These are phyloP conservation scores for Meloidogyne chitwoodi DNA, from an alignment of 1,140 invertebrate genomes.

Conservation along the genomic window DNA sequence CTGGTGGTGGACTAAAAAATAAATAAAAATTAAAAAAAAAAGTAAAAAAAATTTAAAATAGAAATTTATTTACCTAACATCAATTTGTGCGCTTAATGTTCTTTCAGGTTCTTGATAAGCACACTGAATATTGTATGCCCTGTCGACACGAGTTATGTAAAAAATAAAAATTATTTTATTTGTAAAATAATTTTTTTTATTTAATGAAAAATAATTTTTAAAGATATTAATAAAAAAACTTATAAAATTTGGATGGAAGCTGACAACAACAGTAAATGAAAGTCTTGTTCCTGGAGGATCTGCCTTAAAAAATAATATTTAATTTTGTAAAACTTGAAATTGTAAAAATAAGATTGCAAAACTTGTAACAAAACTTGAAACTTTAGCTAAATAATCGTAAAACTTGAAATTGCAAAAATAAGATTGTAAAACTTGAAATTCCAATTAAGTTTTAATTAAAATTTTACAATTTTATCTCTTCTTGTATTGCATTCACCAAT, in stretches of 20 bases:
- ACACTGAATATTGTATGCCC: slow-evolving; percentile 44
- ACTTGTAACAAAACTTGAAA: background rate
- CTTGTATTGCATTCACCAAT: slow-evolving; percentile 33
- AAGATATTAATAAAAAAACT: slow-evolving; percentile 1
- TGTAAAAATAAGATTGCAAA: background rate
- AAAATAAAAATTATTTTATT: background rate
- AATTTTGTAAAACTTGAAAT: background rate
- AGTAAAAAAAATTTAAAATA: background rate
- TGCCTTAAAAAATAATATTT: slow-evolving; percentile 18
- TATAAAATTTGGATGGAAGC: slow-evolving; percentile 45
- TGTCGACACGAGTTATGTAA: slow-evolving; percentile 29
- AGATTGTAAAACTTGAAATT: too few species aligned
- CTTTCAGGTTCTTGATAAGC: slow-evolving; percentile 36
- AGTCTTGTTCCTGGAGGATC: slow-evolving; percentile 38
- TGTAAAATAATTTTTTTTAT: too few species aligned
- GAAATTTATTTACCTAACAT: slow-evolving; percentile 27
- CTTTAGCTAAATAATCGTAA: background rate
- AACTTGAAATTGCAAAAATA: background rate
- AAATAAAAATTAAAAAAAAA: background rate
- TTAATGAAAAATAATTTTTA: too few species aligned
- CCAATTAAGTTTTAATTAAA: background rate
- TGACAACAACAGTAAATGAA: slow-evolving; percentile 40
- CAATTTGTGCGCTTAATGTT: slow-evolving; percentile 29
- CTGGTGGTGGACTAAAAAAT: slow-evolving; percentile 22
- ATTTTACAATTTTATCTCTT: slow-evolving; percentile 29